These are phyloP conservation scores for Orthosia incerta DNA, from an alignment of 2,888 invertebrate species.

Conservation along the genomic window DNA sequence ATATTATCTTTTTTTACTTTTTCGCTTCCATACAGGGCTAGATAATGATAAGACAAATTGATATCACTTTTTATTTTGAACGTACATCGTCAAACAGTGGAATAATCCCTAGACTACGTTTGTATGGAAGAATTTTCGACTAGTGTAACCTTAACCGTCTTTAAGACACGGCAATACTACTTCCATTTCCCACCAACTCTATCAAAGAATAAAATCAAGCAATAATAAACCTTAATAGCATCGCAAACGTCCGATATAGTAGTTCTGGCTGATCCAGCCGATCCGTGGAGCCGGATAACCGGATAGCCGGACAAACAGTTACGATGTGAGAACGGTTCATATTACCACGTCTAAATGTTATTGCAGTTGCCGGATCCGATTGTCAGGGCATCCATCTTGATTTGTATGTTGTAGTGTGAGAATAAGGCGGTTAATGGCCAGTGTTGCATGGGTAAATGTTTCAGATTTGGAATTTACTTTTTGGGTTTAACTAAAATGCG, in stretches of 20 bases:
- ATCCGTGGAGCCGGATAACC: constrained; percentile 16
- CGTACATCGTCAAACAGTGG: no score
- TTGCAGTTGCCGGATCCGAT: constrained; percentile 47
- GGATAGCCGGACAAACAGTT: constrained; percentile 43
- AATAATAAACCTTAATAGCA: constrained; percentile 43
- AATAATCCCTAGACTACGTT: no score
- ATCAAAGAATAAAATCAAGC: constrained; percentile 30
- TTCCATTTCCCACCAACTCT: background rate
- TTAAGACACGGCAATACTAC: background rate
- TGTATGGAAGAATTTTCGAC: no score
- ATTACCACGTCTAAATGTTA: constrained; percentile 58
- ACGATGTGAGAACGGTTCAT: constrained; percentile 55
- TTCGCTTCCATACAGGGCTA: no score
- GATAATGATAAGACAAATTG: no score
- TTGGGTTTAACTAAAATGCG: background rate
- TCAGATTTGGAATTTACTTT: background rate
- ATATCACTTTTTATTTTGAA: no score
- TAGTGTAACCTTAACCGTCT: no score
- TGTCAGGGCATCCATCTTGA: constrained; percentile 50
- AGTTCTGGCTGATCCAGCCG: constrained; percentile 36
- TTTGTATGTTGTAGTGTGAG: constrained; percentile 45
- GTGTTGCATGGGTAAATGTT: background rate
- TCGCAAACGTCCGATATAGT: constrained; percentile 40
- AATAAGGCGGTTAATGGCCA: constrained; percentile 9
- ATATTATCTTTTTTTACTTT: no score